A percentile compares a stretch with the other conserved stretches of the same genome.
phyloP scores from a whole-genome alignment of 2,888 invertebrate species.

The Hypomecis atomaria region DNA sequence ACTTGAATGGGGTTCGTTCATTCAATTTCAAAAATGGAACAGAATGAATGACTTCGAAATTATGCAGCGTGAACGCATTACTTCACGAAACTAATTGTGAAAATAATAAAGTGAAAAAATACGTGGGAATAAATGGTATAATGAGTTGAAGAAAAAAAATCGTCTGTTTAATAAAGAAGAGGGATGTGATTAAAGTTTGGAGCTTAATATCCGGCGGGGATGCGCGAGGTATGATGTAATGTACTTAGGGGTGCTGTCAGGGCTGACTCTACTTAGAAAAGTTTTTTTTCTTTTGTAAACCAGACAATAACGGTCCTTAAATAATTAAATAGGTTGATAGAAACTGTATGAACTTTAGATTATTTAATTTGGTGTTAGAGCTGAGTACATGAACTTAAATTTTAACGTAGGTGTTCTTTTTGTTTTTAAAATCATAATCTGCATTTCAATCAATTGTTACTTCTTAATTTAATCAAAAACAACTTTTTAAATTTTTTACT shows the following conservation, averaged over 20 bases:
- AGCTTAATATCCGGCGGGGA: slow-evolving; percentile 78
- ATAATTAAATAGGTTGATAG: no score
- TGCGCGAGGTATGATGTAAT: slow-evolving; percentile 71
- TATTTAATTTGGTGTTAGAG: no score
- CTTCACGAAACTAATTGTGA: slow-evolving; percentile 73
- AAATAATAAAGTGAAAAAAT: slow-evolving; percentile 66
- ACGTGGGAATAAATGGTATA: slow-evolving; percentile 79
- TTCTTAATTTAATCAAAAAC: no score
- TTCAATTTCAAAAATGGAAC: slow-evolving; percentile 65
- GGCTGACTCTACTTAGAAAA: slow-evolving; percentile 48
- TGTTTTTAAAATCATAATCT: no score
- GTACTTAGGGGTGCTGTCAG: slow-evolving; percentile 62
- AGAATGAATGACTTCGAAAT: slow-evolving; percentile 61
- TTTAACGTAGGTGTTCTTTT: no score
- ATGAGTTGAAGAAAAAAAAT: slow-evolving; percentile 73
- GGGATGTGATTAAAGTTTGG: slow-evolving; percentile 78
- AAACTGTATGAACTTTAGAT: no score
- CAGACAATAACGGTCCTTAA: no score
- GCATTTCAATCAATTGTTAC: no score
- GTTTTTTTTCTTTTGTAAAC: neutral
- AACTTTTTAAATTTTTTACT: no score
- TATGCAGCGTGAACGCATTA: slow-evolving; percentile 83
- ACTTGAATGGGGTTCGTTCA: slow-evolving; percentile 56
- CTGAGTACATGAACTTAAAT: no score
- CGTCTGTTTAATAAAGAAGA: slow-evolving; percentile 67